Base-by-base conservation (phyloP, 2,888 invertebrate genomes). In the Himalopsyche anomala region DNA sequence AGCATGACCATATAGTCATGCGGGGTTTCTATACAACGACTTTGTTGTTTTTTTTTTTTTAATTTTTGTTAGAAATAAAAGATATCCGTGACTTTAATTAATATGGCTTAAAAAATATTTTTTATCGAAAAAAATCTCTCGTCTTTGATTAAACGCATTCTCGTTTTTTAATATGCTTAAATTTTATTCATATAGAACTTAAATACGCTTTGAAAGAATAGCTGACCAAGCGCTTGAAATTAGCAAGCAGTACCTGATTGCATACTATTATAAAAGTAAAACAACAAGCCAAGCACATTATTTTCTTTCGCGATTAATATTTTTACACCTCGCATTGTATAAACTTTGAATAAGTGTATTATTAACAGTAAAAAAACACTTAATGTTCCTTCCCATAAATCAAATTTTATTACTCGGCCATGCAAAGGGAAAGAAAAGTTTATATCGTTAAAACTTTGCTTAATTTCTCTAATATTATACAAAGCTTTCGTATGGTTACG, bases 321-420 rank as follows among this genome's bases (percentile, higher is more conserved):
- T 62, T 62, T 62, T 62, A 62, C 62, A 62, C 62, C 62, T 62
- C 19, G 19, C 62, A 19, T 62, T 51, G 15, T 15, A 62, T 8
- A 19, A 62, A 62, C 62, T 62, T 62, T 51, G 15, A 51, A 51
- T 51, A 15, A 15, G 51, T 15, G 51, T 51, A 51, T 51, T 51
- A 51, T 51, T 62, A 62, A 62, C 62, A 62, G 19, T 11, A 62
- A 62, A 51, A 51, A 62, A 62, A 62, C 62, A 62, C 62, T 62
- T 62, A 62, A 62, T 19, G 62, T 28, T 5, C 62, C 28, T n/a
- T 62, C 19, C 62, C 8, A 62, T 62, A 62, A 62, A 62, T 62
- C 19, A 62, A 19, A 62, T 62, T 62, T 62, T 62, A 62, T 62
- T 62, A 19, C 62, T 62, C 19, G 28, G 62, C 62, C 62, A 62